These are phyloP conservation scores for Haemorhous mexicanus DNA, from an alignment of 2,113 vertebrate genomes.

Conservation along the genomic window DNA sequence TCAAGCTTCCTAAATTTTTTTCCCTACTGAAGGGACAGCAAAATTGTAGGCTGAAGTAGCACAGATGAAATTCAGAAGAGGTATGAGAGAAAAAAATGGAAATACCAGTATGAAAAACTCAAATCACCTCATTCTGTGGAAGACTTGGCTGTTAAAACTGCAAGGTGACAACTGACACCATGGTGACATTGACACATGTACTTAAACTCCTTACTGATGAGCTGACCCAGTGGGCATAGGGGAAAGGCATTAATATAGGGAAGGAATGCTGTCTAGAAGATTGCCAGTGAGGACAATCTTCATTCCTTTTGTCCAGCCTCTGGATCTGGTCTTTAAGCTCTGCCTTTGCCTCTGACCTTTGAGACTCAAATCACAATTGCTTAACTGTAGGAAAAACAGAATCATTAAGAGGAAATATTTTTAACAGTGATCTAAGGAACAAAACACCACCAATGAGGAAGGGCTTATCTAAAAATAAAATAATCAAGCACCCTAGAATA, in stretches of 20 bases:
- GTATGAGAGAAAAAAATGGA: neutral
- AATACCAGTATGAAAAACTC: neutral
- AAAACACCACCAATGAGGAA: neutral
- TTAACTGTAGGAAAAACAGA: neutral
- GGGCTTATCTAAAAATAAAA: slow-evolving; percentile 28
- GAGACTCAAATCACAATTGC: neutral
- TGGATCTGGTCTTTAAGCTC: neutral
- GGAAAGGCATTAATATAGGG: fast-evolving
- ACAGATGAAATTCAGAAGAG: neutral
- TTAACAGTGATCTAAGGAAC: slow-evolving; percentile 28
- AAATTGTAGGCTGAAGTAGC: neutral
- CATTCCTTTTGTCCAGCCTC: neutral
- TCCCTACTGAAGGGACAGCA: neutral
- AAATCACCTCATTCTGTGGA: neutral
- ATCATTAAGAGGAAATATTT: neutral
- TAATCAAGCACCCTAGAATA: neutral
- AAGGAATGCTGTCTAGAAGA: neutral
- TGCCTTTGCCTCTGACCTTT: neutral
- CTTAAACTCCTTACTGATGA: neutral
- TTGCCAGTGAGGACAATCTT: neutral
- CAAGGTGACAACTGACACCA: neutral
- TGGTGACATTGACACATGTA: fast-evolving
- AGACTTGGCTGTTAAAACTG: neutral
- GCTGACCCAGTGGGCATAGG: neutral
- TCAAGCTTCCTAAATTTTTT: neutral